These are phyloP conservation scores for Rhinogobio ventralis DNA, from an alignment of 2,797 vertebrate genomes.

Conservation along the genomic window DNA sequence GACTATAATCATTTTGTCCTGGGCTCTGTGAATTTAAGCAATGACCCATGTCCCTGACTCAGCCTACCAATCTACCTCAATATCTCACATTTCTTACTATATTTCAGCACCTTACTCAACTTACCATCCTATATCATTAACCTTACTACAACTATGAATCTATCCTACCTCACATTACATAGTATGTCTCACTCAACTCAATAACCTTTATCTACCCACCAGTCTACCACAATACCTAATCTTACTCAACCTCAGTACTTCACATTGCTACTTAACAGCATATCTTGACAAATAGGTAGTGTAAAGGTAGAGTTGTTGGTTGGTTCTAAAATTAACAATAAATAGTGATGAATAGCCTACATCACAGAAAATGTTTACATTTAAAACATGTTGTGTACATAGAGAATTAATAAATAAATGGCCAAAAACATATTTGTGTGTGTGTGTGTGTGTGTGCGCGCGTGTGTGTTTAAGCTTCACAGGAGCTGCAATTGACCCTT, in stretches of 20 bases:
- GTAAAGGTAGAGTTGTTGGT: not conserved
- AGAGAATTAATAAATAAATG: not conserved
- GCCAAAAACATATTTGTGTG: not conserved
- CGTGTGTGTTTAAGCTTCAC: slow-evolving; percentile 37
- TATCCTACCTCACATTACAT: not conserved
- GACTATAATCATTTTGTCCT: not conserved
- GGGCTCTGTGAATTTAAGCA: not conserved
- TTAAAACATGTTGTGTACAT: not conserved
- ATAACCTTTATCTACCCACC: not conserved
- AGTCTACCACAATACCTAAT: not conserved
- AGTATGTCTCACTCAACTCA: not conserved
- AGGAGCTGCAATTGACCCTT: slow-evolving; percentile 44
- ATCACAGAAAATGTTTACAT: not conserved
- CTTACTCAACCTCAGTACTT: not conserved
- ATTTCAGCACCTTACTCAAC: not conserved
- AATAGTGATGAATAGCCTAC: not conserved
- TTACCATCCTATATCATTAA: not conserved
- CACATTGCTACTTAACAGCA: not conserved
- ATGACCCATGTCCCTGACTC: not conserved
- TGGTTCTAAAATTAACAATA: not conserved
- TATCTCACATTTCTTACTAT: slow-evolving; percentile 21
- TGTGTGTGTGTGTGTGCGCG: slow-evolving; percentile 32
- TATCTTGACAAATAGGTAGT: not conserved
- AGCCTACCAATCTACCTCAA: not conserved
- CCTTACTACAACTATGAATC: not conserved